phyloP scores from a whole-genome alignment of 2,113 vertebrate genomes.

The Struthio camelus region DNA sequence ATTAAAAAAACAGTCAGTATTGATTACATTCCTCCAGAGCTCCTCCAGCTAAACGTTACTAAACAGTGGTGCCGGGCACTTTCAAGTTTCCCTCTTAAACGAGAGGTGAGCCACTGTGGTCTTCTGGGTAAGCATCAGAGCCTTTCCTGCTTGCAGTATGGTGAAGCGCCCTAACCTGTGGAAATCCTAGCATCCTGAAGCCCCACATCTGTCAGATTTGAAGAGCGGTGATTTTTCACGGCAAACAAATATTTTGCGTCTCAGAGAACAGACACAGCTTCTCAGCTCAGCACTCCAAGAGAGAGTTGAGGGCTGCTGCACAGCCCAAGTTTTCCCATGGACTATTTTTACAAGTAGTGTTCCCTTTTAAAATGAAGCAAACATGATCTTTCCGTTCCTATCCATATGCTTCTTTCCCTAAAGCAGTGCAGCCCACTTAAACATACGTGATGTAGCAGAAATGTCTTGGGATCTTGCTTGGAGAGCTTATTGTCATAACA shows the following conservation, averaged over 20 bases:
- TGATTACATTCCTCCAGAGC: not conserved
- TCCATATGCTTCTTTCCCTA: not conserved
- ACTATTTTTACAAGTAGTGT: rapidly evolving
- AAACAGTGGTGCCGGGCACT: not conserved
- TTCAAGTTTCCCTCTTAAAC: not conserved
- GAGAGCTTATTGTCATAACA: rapidly evolving
- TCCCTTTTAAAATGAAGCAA: not conserved
- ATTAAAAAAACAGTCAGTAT: not conserved
- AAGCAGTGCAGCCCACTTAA: rapidly evolving
- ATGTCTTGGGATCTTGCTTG: not conserved
- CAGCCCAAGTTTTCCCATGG: rapidly evolving
- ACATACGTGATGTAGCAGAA: rapidly evolving
- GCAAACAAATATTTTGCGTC: rapidly evolving
- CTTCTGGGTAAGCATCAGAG: rapidly evolving
- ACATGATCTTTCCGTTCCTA: rapidly evolving
- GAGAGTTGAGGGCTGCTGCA: not conserved
- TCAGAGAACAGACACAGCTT: rapidly evolving
- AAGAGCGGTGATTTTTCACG: rapidly evolving
- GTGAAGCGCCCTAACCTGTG: rapidly evolving
- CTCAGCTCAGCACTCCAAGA: not conserved
- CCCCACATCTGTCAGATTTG: rapidly evolving
- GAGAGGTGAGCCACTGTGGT: rapidly evolving
- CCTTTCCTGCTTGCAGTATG: not conserved
- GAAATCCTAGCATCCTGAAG: not conserved
- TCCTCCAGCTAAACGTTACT: not conserved